Percentiles rank a stretch among this genome's conserved stretches.
Conservation (phyloP, 2,888 invertebrate species). For the Brenthis daphne region DNA sequence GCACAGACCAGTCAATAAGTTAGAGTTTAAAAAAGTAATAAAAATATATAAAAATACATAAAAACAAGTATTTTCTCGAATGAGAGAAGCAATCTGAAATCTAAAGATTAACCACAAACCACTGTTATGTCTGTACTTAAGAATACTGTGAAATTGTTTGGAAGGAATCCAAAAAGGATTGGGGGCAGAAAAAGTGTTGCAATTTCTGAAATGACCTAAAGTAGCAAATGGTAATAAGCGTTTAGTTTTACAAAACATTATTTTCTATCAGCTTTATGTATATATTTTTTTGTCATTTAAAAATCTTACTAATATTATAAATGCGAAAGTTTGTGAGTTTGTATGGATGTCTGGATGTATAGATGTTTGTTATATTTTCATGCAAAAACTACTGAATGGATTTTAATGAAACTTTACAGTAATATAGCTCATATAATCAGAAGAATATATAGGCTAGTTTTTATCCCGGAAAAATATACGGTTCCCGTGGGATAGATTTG, state of each 20-base stretch:
- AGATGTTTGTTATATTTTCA: too few species aligned
- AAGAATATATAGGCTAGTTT: too few species aligned
- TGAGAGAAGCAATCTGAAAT: slow-evolving; percentile 34
- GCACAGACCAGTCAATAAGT: not conserved
- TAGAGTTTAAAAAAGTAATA: too few species aligned
- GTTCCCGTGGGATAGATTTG: too few species aligned
- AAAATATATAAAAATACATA: not conserved
- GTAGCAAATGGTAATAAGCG: slow-evolving; percentile 21
- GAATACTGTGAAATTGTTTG: slow-evolving; percentile 38
- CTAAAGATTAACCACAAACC: slow-evolving; percentile 36
- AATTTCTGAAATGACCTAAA: slow-evolving; percentile 31
- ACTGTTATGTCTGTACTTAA: slow-evolving; percentile 38
- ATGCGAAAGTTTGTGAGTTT: too few species aligned
- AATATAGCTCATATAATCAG: too few species aligned
- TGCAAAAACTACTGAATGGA: too few species aligned
- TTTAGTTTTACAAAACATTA: slow-evolving; percentile 9
- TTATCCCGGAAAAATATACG: too few species aligned
- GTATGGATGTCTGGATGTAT: too few species aligned
- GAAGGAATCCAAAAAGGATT: slow-evolving; percentile 38
- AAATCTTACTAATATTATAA: too few species aligned
- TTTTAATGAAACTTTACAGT: too few species aligned
- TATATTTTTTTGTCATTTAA: not conserved
- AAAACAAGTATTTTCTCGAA: slow-evolving; percentile 25
- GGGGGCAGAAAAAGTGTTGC: slow-evolving; percentile 29
- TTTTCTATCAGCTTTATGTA: not conserved